Evolutionary conservation across 2,113 vertebrate genomes (phyloP).

Genomic region (Casuarius casuarius): DNA sequence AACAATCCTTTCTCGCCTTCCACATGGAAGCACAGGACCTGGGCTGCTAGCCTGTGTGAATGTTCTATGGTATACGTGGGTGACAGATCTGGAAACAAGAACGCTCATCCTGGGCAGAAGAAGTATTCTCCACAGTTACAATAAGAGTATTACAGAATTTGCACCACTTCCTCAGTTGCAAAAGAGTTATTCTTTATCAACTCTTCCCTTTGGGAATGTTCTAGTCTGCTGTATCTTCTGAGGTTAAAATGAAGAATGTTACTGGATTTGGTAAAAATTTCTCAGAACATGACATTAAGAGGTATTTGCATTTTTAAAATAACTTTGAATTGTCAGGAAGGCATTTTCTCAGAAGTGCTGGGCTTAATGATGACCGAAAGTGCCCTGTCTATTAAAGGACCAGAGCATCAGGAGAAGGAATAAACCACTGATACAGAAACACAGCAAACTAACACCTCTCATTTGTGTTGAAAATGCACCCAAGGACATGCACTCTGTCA

Average conservation of each 20-base stretch:
- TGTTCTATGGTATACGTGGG: background rate
- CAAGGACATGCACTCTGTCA: background rate
- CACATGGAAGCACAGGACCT: background rate
- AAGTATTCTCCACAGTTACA: background rate
- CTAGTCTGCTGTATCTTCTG: background rate
- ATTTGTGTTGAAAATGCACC: background rate
- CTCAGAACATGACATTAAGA: background rate
- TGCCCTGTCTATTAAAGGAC: background rate
- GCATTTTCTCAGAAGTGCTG: background rate
- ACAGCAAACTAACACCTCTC: background rate
- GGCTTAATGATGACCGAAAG: background rate
- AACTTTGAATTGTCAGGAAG: background rate
- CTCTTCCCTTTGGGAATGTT: background rate
- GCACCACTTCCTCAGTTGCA: background rate
- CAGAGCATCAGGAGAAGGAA: background rate
- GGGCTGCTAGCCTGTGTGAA: background rate
- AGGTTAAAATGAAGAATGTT: background rate
- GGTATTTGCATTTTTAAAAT: background rate
- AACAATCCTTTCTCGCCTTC: background rate
- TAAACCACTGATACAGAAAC: background rate
- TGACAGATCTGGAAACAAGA: background rate
- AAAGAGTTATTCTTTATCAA: background rate
- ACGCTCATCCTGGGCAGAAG: background rate
- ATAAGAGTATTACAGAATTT: background rate
- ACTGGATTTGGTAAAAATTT: background rate